Evolutionary conservation across 2,797 vertebrate species (phyloP).

Genomic region (Garrulus glandarius): DNA sequence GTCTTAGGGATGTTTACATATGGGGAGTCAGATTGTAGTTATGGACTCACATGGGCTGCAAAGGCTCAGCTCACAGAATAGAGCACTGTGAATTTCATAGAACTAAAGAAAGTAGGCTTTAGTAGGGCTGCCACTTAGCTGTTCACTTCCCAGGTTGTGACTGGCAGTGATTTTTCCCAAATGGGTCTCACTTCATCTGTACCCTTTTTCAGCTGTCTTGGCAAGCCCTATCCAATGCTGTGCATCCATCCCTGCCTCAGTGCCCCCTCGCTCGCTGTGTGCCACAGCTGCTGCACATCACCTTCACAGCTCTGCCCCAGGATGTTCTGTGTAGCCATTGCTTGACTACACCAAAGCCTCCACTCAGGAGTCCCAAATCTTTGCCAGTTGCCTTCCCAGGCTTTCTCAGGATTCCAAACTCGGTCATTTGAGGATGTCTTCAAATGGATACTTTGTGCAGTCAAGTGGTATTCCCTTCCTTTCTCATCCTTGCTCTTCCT

Average conservation of each 20-base stretch:
- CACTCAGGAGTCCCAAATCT: neutral
- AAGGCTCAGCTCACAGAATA: neutral
- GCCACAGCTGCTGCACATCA: neutral
- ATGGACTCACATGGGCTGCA: neutral
- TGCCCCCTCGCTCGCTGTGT: neutral
- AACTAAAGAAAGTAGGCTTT: neutral
- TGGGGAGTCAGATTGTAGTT: neutral
- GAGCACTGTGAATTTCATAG: neutral
- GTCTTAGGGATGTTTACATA: accelerated
- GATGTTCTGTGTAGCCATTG: neutral
- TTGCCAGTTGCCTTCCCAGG: neutral
- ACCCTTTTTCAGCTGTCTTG: neutral
- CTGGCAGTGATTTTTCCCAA: neutral
- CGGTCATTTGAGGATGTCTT: neutral
- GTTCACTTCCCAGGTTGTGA: neutral
- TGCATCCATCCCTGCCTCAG: neutral
- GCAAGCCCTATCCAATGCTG: neutral
- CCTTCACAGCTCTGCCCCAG: neutral
- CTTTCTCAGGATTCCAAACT: neutral
- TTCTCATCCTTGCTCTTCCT: neutral
- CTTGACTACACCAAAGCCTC: accelerated
- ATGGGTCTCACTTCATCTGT: neutral
- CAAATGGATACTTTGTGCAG: neutral
- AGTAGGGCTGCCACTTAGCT: neutral
- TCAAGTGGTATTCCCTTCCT: neutral